Conservation (phyloP, 2,888 invertebrate species). For the Tenthredo distinguenda region DNA sequence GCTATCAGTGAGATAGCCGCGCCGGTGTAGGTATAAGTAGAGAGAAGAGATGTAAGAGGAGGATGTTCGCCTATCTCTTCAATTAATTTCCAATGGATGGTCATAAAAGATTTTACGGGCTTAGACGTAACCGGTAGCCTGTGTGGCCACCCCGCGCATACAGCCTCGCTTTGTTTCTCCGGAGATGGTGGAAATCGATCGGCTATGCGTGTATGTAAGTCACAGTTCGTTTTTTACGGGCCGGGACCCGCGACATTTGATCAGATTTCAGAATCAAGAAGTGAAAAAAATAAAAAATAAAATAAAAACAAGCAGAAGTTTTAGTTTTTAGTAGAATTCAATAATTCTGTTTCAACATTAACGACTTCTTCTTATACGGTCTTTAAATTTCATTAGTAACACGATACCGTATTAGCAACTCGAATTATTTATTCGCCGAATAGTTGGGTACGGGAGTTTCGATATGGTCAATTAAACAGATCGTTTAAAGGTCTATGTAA, state of each 20-base stretch:
- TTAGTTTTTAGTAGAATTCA: neutral
- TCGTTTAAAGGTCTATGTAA: slow-evolving; percentile 9
- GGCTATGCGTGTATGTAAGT: neutral
- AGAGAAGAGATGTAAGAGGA: slow-evolving; percentile 8
- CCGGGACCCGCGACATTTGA: neutral
- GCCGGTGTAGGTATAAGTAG: neutral
- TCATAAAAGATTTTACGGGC: slow-evolving; percentile 63
- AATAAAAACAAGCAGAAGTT: neutral
- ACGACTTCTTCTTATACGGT: neutral
- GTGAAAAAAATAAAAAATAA: neutral
- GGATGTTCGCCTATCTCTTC: slow-evolving; percentile 59
- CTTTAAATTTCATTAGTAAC: neutral
- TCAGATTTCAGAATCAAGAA: neutral
- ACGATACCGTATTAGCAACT: neutral
- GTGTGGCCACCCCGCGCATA: neutral
- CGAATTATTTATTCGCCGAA: neutral
- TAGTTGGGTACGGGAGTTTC: neutral
- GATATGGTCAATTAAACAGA: slow-evolving; percentile 10
- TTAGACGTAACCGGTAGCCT: slow-evolving; percentile 2
- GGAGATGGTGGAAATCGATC: neutral
- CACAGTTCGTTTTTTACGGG: neutral
- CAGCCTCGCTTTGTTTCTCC: slow-evolving; percentile 8
- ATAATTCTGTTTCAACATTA: neutral
- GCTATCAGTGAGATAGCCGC: slow-evolving; percentile 18
- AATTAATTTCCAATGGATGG: slow-evolving; percentile 66